These are phyloP conservation scores for Eriocheir sinensis DNA, from an alignment of 1,140 invertebrate genomes.

Conservation along the genomic window DNA sequence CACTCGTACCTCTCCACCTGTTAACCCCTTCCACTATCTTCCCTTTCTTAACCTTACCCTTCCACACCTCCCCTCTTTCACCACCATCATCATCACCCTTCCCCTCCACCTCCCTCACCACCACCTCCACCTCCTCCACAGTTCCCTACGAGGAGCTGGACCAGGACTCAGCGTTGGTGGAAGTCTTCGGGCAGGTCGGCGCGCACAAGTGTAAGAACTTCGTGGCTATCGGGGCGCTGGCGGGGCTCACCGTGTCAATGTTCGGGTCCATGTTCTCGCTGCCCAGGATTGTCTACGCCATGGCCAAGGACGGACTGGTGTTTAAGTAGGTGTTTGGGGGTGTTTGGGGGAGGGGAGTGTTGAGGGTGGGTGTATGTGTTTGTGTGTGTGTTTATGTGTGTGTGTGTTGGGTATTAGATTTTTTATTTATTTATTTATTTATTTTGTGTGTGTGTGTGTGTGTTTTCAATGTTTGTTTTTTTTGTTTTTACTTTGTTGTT, in stretches of 20 bases:
- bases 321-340: constrained; percentile 83
- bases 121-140: not conserved
- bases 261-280: constrained; percentile 98
- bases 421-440: not conserved
- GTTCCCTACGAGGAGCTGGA: constrained; percentile 80
- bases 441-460: constrained; percentile 34
- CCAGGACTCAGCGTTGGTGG: constrained; percentile 91
- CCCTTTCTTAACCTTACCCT: too few species aligned
- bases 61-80: too few species aligned
- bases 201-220: constrained; percentile 94
- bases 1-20: too few species aligned
- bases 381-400: not conserved
- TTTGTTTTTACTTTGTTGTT: not conserved
- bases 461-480: not conserved
- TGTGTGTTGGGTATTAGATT: too few species aligned
- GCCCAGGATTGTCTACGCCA: constrained; percentile 96
- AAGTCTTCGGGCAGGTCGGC: constrained; percentile 95
- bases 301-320: constrained; percentile 96
- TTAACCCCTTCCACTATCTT: too few species aligned
- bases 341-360: not conserved
- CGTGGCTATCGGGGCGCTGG: constrained; percentile 93
- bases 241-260: constrained; percentile 94
- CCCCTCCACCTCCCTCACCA: not conserved
- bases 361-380: not conserved
- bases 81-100: too few species aligned